Evolutionary conservation across 2,888 invertebrate species (phyloP).

Genomic region (Habroteleia sp.): DNA sequence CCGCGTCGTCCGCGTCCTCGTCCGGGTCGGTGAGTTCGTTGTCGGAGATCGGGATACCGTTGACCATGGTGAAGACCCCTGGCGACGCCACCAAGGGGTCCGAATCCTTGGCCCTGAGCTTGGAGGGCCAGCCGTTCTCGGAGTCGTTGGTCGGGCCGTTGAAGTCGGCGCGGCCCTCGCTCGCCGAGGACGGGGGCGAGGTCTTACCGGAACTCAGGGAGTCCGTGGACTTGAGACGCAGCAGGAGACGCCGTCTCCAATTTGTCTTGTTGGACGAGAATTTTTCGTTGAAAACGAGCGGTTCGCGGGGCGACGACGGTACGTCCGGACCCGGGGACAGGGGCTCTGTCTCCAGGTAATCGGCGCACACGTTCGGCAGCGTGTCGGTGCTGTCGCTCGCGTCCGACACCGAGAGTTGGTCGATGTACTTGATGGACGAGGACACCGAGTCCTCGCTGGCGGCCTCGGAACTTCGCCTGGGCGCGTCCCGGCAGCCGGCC

Average conservation of each 20-base stretch:
- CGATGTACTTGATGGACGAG: slow-evolving; percentile 78
- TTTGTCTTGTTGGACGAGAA: slow-evolving; percentile 75
- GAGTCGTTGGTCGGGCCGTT: slow-evolving; percentile 22
- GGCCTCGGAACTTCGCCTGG: slow-evolving; percentile 75
- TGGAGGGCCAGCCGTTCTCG: slow-evolving; percentile 28
- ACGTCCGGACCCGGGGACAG: slow-evolving; percentile 73
- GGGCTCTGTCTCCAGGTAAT: slow-evolving; percentile 76
- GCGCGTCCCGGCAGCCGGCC: slow-evolving; percentile 55
- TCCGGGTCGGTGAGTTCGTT: slow-evolving; percentile 74
- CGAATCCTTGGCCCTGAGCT: slow-evolving; percentile 15
- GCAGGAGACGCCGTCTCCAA: slow-evolving; percentile 82
- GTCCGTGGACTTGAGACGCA: slow-evolving; percentile 82
- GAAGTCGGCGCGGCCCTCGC: slow-evolving; percentile 53
- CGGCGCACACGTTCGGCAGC: slow-evolving; percentile 75
- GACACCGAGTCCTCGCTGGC: slow-evolving; percentile 76
- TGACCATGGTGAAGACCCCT: slow-evolving; percentile 65
- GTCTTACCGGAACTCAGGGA: slow-evolving; percentile 72
- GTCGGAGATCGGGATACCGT: slow-evolving; percentile 72
- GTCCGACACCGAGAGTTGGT: slow-evolving; percentile 76
- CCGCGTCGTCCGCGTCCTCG: slow-evolving; percentile 66
- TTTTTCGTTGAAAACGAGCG: slow-evolving; percentile 65
- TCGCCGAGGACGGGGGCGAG: slow-evolving; percentile 71
- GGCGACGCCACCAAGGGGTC: slow-evolving; percentile 24
- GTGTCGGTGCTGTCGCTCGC: slow-evolving; percentile 78
- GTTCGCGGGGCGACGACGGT: slow-evolving; percentile 35